Percentiles rank a stretch among this genome's conserved stretches.
These are phyloP conservation scores for Ophion obscuratus DNA, from an alignment of 2,888 invertebrate species.

Conservation along the genomic window DNA sequence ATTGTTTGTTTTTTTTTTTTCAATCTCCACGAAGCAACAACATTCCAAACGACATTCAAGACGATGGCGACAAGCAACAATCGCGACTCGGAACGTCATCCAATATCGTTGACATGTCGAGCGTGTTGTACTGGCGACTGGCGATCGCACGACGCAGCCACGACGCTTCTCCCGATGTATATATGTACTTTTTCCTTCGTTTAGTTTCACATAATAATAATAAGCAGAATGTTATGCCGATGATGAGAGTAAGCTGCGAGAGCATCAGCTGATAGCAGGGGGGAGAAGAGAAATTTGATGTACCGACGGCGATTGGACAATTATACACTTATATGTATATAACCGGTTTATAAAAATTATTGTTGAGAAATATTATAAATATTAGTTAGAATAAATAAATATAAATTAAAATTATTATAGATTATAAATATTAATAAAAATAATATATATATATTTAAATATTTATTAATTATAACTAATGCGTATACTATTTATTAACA, in stretches of 20 bases:
- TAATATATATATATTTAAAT: not conserved
- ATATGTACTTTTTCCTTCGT: slow-evolving; percentile 40
- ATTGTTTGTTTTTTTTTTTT: too few species aligned
- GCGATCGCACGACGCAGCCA: not conserved
- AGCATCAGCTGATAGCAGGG: slow-evolving; percentile 71
- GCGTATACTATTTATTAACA: too few species aligned
- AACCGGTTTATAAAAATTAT: too few species aligned
- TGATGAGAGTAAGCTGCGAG: slow-evolving; percentile 60
- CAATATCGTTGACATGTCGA: slow-evolving; percentile 59
- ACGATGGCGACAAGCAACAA: too few species aligned
- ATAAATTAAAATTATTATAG: too few species aligned
- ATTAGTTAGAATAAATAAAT: too few species aligned
- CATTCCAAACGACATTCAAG: too few species aligned
- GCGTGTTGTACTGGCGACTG: slow-evolving; percentile 25
- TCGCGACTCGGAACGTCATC: not conserved
- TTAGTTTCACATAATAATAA: slow-evolving; percentile 56
- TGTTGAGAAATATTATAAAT: too few species aligned
- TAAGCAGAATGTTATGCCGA: slow-evolving; percentile 1
- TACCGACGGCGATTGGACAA: slow-evolving; percentile 33
- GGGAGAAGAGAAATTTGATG: slow-evolving; percentile 24
- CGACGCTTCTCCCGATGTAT: slow-evolving; percentile 6
- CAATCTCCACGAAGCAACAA: too few species aligned
- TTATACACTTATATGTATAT: too few species aligned
- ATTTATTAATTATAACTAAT: too few species aligned
- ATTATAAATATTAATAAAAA: too few species aligned